Evolutionary conservation across 2,888 invertebrate genomes (phyloP), one percentile per base, ranked within the genome.

Genomic region (Troides oblongomaculatus): DNA sequence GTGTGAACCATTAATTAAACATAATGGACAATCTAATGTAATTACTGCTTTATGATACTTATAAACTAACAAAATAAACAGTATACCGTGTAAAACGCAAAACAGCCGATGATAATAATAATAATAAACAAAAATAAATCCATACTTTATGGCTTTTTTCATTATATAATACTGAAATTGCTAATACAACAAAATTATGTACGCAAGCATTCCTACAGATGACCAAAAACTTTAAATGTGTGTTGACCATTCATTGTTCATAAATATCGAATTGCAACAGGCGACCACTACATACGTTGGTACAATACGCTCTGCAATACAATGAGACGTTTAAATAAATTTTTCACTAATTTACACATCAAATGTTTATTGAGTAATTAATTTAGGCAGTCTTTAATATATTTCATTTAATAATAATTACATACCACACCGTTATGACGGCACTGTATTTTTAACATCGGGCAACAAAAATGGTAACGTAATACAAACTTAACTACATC

Each of bases 311-410:
- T 74, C 74, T 71, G 74, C 75, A 77, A 80, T 72, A 82, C 78
- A 75, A 77, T 75, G 77, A 74, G 74, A 83, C 76, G 79, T 79
- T 78, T 78, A 84, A 86, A 82, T 79, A 83, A 83, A 82, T 74
- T 80, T 56, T 78, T 84, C 79, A 81, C 85, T 86, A 87, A 81
- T 82, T 81, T 85, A 88, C 82, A 86, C 81, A 82, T 86, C 84
- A 85, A 86, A 82, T 84, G 87, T 39, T 39, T 83, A 87, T 81
- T 84, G 87, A 87, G 86, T 88, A 87, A 88, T 91, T 89, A 90
- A 89, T 91, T 89, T 90, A 91, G 89, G 90, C 92, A 92, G 92
- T 92, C 92, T 92, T 92, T 86, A 88, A 86, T 87, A 87, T 84
- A 89, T 86, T 88, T 88, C 85, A 86, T 84, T 86, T 85, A 84